Base-by-base conservation (phyloP, 92 coral and sea anemone species). In the Metridium senile region DNA sequence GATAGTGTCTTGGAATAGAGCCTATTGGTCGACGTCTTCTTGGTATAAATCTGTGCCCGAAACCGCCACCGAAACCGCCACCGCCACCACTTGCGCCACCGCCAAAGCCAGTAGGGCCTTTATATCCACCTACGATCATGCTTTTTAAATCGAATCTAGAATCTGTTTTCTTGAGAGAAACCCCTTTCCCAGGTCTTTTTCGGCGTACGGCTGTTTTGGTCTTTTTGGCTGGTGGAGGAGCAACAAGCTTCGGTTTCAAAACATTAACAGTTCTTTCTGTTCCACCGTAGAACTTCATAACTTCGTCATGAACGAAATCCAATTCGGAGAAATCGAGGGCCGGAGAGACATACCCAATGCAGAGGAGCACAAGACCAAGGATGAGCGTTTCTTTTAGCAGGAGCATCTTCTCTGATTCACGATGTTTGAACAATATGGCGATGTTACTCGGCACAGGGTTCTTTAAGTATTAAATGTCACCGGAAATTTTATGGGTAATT, bases 241-340 rank as follows among this genome's bases (percentile, higher is more conserved):
- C 49, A 11, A 70, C 62, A 26, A 66, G 79, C 53, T 84, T 53
- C 20, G 93, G 90, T 34, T 77, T 85, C 16, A 62, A 74, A 46
- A 91, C 78, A n/a, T 80, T 62, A 21, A 91, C 90, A 18, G 82
- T 79, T 78, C 90, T 70, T n/a, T 71, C 79, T 0, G 92, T 76
- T 47, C 97, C 97, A 27, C 81, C 58, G 51, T 85, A 88, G 54
- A 69, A 91, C 19, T 67, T 51, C 85, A 84, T 88, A 66, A 91
- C 27, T 0, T 83, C 54, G 26, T 81, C 74, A 16, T 92, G 87
- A 20, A 88, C 88, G 23, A 70, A 77, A 52, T 74, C 75, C 58
- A 68, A n/a, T 25, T 33, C 51, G 1, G 72, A 35, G 52, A 74
- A 74, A 18, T 63, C 69, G 32, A 63, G 16, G 45, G 45, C n/a